These are phyloP conservation scores for Uria aalge DNA, from an alignment of 2,113 vertebrate genomes.

Conservation along the genomic window DNA sequence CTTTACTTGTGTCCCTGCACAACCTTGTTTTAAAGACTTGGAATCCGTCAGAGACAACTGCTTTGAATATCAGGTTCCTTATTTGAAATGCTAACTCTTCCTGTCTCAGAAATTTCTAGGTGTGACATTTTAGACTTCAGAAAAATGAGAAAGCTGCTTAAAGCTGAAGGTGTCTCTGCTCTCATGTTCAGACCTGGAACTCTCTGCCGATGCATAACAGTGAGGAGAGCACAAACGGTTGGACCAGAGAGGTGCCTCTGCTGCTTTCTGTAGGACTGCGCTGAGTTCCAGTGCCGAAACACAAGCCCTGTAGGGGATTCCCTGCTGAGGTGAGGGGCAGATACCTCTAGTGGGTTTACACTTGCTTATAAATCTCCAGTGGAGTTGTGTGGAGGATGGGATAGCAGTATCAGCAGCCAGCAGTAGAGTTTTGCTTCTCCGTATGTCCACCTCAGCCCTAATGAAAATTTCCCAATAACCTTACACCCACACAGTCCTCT, in stretches of 20 bases:
- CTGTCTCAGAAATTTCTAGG: not conserved
- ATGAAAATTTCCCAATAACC: not conserved
- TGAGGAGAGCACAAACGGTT: not conserved
- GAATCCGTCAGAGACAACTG: not conserved
- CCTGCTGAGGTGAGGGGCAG: not conserved
- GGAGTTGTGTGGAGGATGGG: not conserved
- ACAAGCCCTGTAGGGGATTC: not conserved
- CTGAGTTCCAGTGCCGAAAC: not conserved
- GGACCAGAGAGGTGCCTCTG: fast-evolving
- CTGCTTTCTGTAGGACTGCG: not conserved
- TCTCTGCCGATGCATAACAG: not conserved
- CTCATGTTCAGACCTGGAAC: not conserved
- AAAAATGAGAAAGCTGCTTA: not conserved
- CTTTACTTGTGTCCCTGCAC: conserved; percentile 9
- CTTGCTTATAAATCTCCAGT: not conserved
- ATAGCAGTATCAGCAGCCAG: not conserved
- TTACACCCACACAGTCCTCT: not conserved
- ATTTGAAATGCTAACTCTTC: conserved; percentile 22
- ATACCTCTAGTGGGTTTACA: not conserved
- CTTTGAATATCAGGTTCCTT: not conserved
- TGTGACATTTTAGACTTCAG: not conserved
- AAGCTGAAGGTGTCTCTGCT: not conserved
- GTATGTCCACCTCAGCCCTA: not conserved
- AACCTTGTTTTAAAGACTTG: conserved; percentile 2
- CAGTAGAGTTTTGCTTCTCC: not conserved